Evolutionary conservation across 1,140 invertebrate genomes (phyloP).

Genomic region (Zophobas morio): DNA sequence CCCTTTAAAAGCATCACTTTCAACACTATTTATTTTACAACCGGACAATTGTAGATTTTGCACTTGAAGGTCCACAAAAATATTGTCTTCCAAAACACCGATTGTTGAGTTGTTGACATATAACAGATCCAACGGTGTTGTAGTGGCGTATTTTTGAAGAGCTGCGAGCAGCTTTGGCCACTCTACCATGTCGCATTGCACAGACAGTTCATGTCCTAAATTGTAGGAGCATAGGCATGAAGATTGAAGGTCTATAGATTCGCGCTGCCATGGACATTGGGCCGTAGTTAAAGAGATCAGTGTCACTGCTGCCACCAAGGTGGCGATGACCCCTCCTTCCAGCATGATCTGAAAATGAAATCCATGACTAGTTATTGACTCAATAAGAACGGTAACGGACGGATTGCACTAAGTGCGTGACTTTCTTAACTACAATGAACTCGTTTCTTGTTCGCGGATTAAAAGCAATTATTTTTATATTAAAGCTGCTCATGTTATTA

Average conservation of each 20-base stretch:
- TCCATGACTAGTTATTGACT: slow-evolving; percentile 9
- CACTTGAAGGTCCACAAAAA: slow-evolving; percentile 83
- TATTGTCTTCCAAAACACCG: slow-evolving; percentile 75
- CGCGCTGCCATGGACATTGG: slow-evolving; percentile 89
- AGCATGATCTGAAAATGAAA: slow-evolving; percentile 60
- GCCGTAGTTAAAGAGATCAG: slow-evolving; percentile 66
- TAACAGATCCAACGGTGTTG: slow-evolving; percentile 83
- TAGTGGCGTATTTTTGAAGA: slow-evolving; percentile 78
- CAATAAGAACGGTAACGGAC: neutral
- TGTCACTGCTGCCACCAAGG: slow-evolving; percentile 49
- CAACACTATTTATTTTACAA: slow-evolving; percentile 83
- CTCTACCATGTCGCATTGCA: slow-evolving; percentile 92
- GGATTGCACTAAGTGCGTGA: slow-evolving; percentile 20
- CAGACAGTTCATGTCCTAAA: slow-evolving; percentile 83
- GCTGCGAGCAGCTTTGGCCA: slow-evolving; percentile 80
- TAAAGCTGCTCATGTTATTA: slow-evolving; percentile 21
- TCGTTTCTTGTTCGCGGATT: slow-evolving; percentile 25
- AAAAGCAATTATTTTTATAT: slow-evolving; percentile 34
- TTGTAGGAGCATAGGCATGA: slow-evolving; percentile 92
- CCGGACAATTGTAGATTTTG: slow-evolving; percentile 89
- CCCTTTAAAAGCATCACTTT: slow-evolving; percentile 83
- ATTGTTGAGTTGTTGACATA: slow-evolving; percentile 92
- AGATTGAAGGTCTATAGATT: slow-evolving; percentile 81
- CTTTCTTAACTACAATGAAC: neutral
- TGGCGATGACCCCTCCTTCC: slow-evolving; percentile 44